Conservation (phyloP, 2,888 invertebrate species). For the Phorcus lineatus region DNA sequence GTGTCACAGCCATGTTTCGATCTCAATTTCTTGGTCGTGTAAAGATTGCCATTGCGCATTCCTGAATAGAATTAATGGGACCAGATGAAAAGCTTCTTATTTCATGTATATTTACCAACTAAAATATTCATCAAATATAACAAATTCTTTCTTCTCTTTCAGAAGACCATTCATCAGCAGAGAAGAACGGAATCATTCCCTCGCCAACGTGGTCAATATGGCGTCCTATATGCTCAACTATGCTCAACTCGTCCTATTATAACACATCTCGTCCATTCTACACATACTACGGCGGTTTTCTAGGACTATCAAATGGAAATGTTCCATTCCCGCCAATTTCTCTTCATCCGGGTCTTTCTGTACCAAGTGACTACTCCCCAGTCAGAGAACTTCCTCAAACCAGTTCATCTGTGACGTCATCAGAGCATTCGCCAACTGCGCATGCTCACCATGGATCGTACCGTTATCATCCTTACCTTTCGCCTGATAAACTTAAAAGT, state of each 20-base stretch:
- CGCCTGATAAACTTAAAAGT: constrained; percentile 52
- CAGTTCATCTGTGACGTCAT: constrained; percentile 22
- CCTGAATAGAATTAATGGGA: no score
- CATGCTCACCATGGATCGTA: constrained; percentile 47
- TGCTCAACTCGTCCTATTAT: constrained; percentile 49
- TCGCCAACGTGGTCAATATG: constrained; percentile 59
- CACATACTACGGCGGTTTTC: constrained; percentile 59
- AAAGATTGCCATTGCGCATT: no score
- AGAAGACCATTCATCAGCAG: constrained; percentile 57
- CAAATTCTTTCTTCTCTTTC: constrained; percentile 33
- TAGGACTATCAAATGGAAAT: constrained; percentile 57
- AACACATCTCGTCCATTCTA: constrained; percentile 56
- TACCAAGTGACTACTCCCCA: not conserved
- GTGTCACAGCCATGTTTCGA: no score
- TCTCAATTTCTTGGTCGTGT: no score
- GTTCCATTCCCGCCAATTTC: constrained; percentile 56
- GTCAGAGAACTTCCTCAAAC: constrained; percentile 23
- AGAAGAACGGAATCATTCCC: constrained; percentile 56
- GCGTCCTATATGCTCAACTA: constrained; percentile 59
- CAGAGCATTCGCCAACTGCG: not conserved
- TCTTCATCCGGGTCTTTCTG: constrained; percentile 50
- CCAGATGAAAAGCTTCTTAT: no score
- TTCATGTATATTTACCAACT: no score
- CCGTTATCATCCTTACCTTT: constrained; percentile 65
- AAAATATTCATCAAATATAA: no score